Evolutionary conservation across 2,888 invertebrate genomes (phyloP), one percentile per base, ranked within the genome.

Genomic region (Melitaea athalia): DNA sequence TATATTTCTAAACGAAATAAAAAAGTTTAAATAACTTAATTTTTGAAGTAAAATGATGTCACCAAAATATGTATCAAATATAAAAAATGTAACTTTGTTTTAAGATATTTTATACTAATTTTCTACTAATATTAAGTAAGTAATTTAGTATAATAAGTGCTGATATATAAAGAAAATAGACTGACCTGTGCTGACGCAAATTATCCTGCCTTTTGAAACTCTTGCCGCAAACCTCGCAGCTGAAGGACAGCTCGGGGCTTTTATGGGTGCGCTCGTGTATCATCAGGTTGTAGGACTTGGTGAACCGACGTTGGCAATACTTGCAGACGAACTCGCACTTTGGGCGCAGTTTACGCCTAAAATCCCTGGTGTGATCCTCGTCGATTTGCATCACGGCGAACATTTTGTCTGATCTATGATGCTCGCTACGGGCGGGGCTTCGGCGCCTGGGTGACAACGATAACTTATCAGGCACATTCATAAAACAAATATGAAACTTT

Each of bases 301-400:
- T 99, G 94, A 99, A 99, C 89, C 98, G 96, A 85, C 99, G 95
- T 91, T 97, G 97, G 94, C 99, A 99, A 94, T 97, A 99, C 92
- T 98, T 98, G 95, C 99, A 99, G 88, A 99, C 98, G 93, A 98
- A 99, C 93, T 99, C 98, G 94, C 98, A 98, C 94, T 98, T 98
- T 84, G 97, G 95, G 87, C 97, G 95, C 96, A 96, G 96, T 93
- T 96, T 96, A 93, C 96, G 95, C 93, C 96, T 95, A 94, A 96
- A 96, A 94, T 96, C 96, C 92, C 96, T 94, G 91, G 95, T 95
- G 94, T 96, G 95, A 93, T 96, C 96, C 94, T 96, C 96, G 94
- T 96, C 96, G 92, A 96, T 96, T 95, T 96, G 96, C 96, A 96
- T 96, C 94, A 96, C 96, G 93, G 96, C 96, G 94, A 96, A 96